These are phyloP conservation scores for Clarias platycephalus DNA, from an alignment of 2,797 vertebrate species.

Conservation along the genomic window DNA sequence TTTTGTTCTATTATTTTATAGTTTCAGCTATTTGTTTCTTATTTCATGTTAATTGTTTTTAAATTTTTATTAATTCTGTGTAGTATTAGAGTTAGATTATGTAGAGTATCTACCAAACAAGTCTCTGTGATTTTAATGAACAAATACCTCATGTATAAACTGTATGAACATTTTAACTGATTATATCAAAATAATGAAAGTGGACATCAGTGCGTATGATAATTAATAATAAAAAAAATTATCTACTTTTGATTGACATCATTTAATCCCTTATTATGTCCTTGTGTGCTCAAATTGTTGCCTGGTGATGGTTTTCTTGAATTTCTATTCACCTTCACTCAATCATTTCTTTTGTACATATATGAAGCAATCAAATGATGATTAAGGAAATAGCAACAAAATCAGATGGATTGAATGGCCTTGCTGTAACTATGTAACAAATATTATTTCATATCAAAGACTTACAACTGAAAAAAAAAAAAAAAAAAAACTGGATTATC, in stretches of 20 bases:
- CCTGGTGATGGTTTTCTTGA: too few relatives aligned
- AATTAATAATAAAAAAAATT: too few relatives aligned
- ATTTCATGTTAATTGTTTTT: too few relatives aligned
- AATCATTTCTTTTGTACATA: neutral
- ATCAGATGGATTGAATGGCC: neutral
- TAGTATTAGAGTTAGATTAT: neutral
- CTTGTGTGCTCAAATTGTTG: neutral
- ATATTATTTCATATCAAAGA: neutral
- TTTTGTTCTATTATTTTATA: too few relatives aligned
- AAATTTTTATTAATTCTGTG: too few relatives aligned
- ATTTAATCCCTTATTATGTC: neutral
- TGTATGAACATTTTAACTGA: neutral
- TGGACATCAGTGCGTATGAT: neutral
- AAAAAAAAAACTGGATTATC: neutral
- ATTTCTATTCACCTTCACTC: neutral
- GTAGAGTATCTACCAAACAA: neutral
- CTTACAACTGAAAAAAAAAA: neutral
- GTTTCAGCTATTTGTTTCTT: too few relatives aligned
- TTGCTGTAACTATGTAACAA: too few relatives aligned
- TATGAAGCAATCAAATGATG: neutral
- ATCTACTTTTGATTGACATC: neutral
- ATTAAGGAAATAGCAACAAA: neutral
- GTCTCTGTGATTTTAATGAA: neutral
- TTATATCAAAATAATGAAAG: neutral
- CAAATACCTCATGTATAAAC: neutral